Conservation (phyloP, 2,797 vertebrate genomes). For the Toxotes lorentzi region DNA sequence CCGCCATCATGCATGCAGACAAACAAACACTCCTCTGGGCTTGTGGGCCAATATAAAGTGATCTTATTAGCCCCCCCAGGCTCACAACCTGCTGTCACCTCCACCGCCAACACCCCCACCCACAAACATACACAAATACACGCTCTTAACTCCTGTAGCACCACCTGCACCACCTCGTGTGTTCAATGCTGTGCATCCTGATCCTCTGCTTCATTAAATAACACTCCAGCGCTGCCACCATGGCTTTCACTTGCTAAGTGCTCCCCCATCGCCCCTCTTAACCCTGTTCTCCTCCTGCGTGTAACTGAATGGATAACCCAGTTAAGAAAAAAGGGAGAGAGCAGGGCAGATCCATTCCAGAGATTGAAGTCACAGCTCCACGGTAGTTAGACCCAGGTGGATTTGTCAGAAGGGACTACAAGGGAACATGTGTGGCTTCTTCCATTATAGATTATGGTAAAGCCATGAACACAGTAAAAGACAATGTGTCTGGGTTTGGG, state of each 20-base stretch:
- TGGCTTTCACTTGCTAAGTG: slow-evolving; percentile 78
- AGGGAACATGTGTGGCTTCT: slow-evolving; percentile 30
- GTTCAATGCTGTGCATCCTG: slow-evolving; percentile 68
- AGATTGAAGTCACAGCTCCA: slow-evolving; percentile 57
- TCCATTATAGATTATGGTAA: slow-evolving; percentile 42
- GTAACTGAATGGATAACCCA: slow-evolving; percentile 73
- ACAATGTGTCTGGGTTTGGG: slow-evolving; percentile 3
- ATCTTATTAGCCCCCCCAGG: slow-evolving; percentile 78
- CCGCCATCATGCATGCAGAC: slow-evolving; percentile 80
- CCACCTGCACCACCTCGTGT: slow-evolving; percentile 59
- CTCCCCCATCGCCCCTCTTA: slow-evolving; percentile 73
- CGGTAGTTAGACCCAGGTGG: slow-evolving; percentile 48
- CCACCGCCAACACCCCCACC: slow-evolving; percentile 40
- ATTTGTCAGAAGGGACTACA: slow-evolving; percentile 25
- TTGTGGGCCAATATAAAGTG: slow-evolving; percentile 79
- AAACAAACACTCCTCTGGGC: slow-evolving; percentile 83
- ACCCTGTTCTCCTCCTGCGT: slow-evolving; percentile 60
- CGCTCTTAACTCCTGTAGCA: slow-evolving; percentile 52
- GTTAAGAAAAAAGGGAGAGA: slow-evolving; percentile 57
- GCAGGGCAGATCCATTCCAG: slow-evolving; percentile 51
- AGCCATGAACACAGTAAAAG: slow-evolving; percentile 30
- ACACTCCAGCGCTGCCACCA: slow-evolving; percentile 74
- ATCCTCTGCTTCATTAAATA: slow-evolving; percentile 83
- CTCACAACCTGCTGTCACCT: slow-evolving; percentile 73
- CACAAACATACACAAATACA: slow-evolving; percentile 52